A percentile compares a stretch with the other conserved stretches of the same genome.
These are phyloP conservation scores for Tribolium freemani DNA, from an alignment of 2,888 invertebrate species.

Conservation along the genomic window DNA sequence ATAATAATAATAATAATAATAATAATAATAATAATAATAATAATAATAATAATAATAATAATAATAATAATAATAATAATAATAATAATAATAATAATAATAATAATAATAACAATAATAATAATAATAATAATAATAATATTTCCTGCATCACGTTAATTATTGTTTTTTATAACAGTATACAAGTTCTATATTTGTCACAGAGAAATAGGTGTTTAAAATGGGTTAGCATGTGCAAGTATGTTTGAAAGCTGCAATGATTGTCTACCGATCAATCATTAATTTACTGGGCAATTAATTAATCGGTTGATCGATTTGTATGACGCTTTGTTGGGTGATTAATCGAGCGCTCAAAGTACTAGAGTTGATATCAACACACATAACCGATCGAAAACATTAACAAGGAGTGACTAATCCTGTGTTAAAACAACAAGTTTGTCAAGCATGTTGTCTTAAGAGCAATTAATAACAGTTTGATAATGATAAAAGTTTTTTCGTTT, in stretches of 20 bases:
- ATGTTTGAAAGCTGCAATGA: not conserved
- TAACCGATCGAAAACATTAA: slow-evolving; percentile 24
- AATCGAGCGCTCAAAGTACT: slow-evolving; percentile 31
- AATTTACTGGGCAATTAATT: slow-evolving; percentile 28
- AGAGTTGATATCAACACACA: slow-evolving; percentile 19
- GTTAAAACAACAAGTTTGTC: slow-evolving; percentile 19
- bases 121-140: too few relatives aligned
- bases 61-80: too few relatives aligned
- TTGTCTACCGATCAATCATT: slow-evolving; percentile 29
- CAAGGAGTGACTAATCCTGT: slow-evolving; percentile 22
- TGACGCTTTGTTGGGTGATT: slow-evolving; percentile 31
- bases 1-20: too few relatives aligned
- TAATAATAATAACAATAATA: too few relatives aligned
- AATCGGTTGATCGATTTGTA: slow-evolving; percentile 34
- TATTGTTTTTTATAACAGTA: too few relatives aligned
- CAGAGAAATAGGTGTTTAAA: too few relatives aligned
- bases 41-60: too few relatives aligned
- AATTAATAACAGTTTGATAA: slow-evolving; percentile 20
- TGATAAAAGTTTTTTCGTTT: slow-evolving; percentile 12
- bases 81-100: too few relatives aligned
- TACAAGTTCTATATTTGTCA: too few relatives aligned
- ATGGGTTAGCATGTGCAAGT: not conserved
- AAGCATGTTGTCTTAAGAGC: slow-evolving; percentile 4
- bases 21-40: too few relatives aligned
- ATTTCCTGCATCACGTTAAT: too few relatives aligned